Conservation (phyloP, 2,888 invertebrate species). For the Drosophila helvetica region DNA sequence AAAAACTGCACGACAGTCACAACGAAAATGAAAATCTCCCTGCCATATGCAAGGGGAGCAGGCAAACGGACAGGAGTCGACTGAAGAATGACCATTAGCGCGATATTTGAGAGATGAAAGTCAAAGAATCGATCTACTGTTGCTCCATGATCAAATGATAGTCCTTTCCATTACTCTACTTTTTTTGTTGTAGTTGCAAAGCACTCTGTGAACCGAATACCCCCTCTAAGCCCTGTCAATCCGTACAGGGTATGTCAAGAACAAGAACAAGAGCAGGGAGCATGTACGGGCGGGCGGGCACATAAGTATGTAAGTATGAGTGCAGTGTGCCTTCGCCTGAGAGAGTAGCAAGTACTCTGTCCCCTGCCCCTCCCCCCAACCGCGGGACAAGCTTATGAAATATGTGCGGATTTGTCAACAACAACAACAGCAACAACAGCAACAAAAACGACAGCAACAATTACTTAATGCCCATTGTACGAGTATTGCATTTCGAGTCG, state of each 20-base stretch:
- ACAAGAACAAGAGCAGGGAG: background rate
- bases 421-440: slow-evolving; percentile 36
- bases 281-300: background rate
- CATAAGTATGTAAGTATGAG: background rate
- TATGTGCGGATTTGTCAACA: slow-evolving; percentile 73
- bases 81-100: background rate
- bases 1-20: slow-evolving; percentile 65
- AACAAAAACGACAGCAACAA: slow-evolving; percentile 56
- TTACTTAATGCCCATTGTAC: slow-evolving; percentile 74
- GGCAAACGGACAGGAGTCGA: slow-evolving; percentile 10
- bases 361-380: background rate
- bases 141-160: no score
- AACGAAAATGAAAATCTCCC: slow-evolving; percentile 48
- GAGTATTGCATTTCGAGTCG: slow-evolving; percentile 67
- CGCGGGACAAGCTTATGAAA: slow-evolving; percentile 59
- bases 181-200: no score
- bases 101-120: background rate
- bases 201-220: background rate
- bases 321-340: background rate
- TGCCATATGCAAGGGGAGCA: slow-evolving; percentile 33
- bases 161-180: no score
- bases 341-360: slow-evolving; percentile 13
- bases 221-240: background rate
- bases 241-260: background rate
- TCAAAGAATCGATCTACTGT: background rate